phyloP scores from a whole-genome alignment of 1,140 invertebrate species.

The Anadara kagoshimensis region DNA sequence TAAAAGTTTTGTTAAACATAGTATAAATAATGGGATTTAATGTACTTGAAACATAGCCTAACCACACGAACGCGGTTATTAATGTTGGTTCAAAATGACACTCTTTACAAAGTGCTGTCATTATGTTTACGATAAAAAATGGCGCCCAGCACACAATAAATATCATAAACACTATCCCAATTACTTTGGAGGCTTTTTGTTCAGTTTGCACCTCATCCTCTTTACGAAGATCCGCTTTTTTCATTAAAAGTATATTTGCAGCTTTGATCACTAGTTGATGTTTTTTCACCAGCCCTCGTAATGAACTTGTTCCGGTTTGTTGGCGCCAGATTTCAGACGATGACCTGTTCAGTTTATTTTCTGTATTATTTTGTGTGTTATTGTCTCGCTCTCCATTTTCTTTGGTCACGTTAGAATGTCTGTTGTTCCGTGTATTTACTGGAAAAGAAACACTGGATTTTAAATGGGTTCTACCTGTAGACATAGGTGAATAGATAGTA shows the following conservation, averaged over 20 bases:
- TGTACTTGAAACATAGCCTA: constrained; percentile 72
- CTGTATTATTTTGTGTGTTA: background rate
- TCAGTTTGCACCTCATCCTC: constrained; percentile 80
- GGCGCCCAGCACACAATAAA: constrained; percentile 73
- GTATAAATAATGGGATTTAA: constrained; percentile 75
- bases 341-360: no score
- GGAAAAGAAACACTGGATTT: constrained; percentile 36
- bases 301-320: background rate
- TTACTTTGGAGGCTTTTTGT: constrained; percentile 89
- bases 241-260: constrained; percentile 63
- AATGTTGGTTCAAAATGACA: constrained; percentile 71
- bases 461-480: constrained; percentile 17
- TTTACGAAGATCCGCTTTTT: constrained; percentile 30
- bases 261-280: constrained; percentile 66
- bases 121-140: constrained; percentile 72
- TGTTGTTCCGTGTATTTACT: constrained; percentile 34
- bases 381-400: background rate
- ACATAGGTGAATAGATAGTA: constrained; percentile 28
- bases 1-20: constrained; percentile 74
- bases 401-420: background rate
- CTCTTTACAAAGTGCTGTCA: constrained; percentile 74
- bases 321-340: background rate
- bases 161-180: constrained; percentile 72
- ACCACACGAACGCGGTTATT: constrained; percentile 70
- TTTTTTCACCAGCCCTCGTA: constrained; percentile 57